Percentiles rank a stretch among this genome's conserved stretches.
Evolutionary conservation across 1,140 invertebrate species (phyloP).

Genomic region (Drosophila nannoptera): DNA sequence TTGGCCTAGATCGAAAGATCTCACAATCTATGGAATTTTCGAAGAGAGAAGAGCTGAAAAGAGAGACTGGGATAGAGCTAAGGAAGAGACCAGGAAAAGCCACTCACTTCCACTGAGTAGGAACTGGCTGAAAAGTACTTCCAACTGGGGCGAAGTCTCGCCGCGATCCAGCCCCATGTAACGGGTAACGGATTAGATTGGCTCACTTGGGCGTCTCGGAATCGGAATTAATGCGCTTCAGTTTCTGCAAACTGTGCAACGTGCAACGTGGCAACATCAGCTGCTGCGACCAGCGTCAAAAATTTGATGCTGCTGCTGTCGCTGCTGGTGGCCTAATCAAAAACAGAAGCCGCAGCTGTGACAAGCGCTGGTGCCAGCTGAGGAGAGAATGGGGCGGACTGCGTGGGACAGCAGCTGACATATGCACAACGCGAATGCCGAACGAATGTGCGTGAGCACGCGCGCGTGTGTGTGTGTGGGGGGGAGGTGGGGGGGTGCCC

Average conservation of each 20-base stretch:
- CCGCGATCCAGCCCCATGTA: too few relatives aligned
- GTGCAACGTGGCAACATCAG: neutral
- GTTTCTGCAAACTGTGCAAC: neutral
- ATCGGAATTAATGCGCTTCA: neutral
- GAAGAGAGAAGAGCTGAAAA: neutral
- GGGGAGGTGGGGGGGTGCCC: too few relatives aligned
- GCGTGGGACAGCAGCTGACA: conserved; percentile 16
- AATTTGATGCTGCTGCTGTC: neutral
- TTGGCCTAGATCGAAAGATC: too few relatives aligned
- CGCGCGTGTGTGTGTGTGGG: neutral
- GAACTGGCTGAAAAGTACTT: too few relatives aligned
- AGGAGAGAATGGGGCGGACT: neutral
- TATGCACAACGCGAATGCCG: conserved; percentile 24
- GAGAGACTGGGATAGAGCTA: neutral
- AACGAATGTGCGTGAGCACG: conserved; percentile 8
- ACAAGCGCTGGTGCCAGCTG: conserved; percentile 27
- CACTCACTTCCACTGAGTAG: too few relatives aligned
- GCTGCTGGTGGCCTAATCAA: conserved; percentile 61
- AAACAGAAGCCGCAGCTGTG: conserved; percentile 71
- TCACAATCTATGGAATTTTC: too few relatives aligned
- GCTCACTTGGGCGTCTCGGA: neutral
- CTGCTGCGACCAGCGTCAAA: neutral
- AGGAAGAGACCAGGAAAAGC: too few relatives aligned
- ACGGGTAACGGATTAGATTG: too few relatives aligned
- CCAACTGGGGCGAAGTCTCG: too few relatives aligned